phyloP scores from a whole-genome alignment of 2,113 vertebrate species.

The Lonchura striata region DNA sequence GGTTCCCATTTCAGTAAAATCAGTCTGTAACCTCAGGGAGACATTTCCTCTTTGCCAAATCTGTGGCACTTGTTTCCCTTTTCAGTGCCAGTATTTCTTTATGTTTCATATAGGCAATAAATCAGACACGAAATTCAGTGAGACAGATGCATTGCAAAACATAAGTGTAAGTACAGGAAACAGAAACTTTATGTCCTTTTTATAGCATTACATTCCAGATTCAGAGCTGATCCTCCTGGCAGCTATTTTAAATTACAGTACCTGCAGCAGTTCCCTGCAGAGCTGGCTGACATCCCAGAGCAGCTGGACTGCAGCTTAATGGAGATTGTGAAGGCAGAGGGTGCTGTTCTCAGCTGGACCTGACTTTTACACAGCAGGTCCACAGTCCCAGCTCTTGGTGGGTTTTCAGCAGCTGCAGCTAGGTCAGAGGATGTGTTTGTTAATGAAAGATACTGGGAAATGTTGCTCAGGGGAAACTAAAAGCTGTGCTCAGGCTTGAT shows the following conservation, averaged over 20 bases:
- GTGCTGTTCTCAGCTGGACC: neutral
- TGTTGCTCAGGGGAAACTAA: neutral
- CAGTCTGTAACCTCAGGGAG: neutral
- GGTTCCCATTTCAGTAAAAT: neutral
- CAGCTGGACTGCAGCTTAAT: neutral
- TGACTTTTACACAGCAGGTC: neutral
- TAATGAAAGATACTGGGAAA: constrained; percentile 21
- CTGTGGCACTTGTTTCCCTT: neutral
- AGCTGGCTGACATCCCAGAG: constrained; percentile 28
- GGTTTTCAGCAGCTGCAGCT: neutral
- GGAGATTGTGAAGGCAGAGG: neutral
- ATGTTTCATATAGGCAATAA: neutral
- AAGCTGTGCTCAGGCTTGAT: neutral
- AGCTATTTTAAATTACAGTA: constrained; percentile 32
- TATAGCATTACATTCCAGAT: constrained; percentile 13
- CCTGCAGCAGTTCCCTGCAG: constrained; percentile 1
- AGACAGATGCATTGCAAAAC: neutral
- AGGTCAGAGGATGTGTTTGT: neutral
- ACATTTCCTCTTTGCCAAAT: neutral
- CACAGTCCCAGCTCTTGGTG: neutral
- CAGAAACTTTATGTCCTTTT: constrained; percentile 20
- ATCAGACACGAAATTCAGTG: neutral
- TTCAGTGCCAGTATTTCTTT: neutral
- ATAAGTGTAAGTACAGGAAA: neutral
- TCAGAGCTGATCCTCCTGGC: constrained; percentile 5